Conservation (phyloP, 2,797 vertebrate genomes). For the Macrochelys suwanniensis region DNA sequence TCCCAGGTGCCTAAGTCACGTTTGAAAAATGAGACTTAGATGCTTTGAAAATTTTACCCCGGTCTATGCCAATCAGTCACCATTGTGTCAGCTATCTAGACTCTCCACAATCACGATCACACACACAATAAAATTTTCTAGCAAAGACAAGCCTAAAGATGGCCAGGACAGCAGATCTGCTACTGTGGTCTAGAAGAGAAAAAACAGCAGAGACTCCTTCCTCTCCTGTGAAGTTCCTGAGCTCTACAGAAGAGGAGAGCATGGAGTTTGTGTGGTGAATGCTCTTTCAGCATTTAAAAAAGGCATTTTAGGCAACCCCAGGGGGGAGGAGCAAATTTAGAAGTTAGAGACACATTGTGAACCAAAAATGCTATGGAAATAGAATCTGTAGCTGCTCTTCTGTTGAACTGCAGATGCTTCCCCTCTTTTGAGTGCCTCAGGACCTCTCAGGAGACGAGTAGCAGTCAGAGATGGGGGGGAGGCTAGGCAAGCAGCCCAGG, state of each 20-base stretch:
- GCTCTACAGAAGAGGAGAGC: background rate
- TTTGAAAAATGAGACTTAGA: background rate
- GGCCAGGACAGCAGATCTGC: background rate
- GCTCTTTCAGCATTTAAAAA: background rate
- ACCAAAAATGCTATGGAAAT: background rate
- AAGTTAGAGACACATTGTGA: background rate
- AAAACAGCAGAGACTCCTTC: background rate
- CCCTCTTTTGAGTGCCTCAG: background rate
- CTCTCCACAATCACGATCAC: background rate
- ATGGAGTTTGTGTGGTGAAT: background rate
- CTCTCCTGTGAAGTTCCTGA: background rate
- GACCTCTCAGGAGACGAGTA: background rate
- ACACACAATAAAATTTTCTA: background rate
- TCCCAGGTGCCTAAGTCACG: background rate
- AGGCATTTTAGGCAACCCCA: background rate
- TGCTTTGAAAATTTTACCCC: background rate
- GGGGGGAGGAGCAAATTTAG: rapidly evolving
- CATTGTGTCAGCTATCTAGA: background rate
- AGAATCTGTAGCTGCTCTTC: rapidly evolving
- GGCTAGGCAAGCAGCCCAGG: rapidly evolving
- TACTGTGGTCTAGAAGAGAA: background rate
- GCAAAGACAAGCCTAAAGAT: background rate
- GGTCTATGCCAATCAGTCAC: background rate
- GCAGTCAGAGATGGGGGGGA: background rate
- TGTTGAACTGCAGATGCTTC: rapidly evolving